A percentile compares a stretch with the other conserved stretches of the same genome.
These are phyloP conservation scores for Cephus rjabovi DNA, from an alignment of 2,888 invertebrate species.

Conservation along the genomic window DNA sequence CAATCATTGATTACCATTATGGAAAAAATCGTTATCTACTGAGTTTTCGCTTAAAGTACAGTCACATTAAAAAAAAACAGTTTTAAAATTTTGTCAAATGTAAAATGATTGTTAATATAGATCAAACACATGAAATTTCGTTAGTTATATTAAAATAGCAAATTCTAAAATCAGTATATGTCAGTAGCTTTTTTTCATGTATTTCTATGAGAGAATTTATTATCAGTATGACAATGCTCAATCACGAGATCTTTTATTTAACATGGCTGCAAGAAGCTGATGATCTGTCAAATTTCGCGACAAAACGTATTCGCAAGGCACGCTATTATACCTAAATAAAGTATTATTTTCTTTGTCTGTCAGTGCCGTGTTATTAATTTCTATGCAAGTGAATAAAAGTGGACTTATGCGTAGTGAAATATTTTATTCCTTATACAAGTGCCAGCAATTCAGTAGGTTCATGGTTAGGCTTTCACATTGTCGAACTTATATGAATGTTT, in stretches of 20 bases:
- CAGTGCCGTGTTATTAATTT: not conserved
- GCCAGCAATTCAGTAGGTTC: not conserved
- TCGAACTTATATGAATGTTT: not conserved
- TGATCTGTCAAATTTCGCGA: slow-evolving; percentile 13
- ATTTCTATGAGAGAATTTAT: not conserved
- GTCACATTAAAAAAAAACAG: not conserved
- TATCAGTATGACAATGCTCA: not conserved
- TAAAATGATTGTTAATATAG: not conserved
- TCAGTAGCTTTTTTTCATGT: not conserved
- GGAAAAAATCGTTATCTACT: not conserved
- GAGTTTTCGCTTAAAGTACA: not conserved
- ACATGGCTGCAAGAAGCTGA: slow-evolving; percentile 16
- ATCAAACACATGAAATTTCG: not conserved
- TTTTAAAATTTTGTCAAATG: not conserved
- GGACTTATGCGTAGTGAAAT: not conserved
- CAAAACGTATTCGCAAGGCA: not conserved
- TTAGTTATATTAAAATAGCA: not conserved
- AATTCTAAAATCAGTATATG: not conserved
- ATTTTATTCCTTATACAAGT: not conserved
- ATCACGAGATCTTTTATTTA: not conserved
- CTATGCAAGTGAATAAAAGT: not conserved
- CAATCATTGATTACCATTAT: not conserved
- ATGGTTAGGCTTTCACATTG: not conserved
- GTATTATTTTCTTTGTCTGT: not conserved
- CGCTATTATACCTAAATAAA: not conserved